phyloP scores from a whole-genome alignment of 2,797 vertebrate species.

The Micrastur ruficollis region DNA sequence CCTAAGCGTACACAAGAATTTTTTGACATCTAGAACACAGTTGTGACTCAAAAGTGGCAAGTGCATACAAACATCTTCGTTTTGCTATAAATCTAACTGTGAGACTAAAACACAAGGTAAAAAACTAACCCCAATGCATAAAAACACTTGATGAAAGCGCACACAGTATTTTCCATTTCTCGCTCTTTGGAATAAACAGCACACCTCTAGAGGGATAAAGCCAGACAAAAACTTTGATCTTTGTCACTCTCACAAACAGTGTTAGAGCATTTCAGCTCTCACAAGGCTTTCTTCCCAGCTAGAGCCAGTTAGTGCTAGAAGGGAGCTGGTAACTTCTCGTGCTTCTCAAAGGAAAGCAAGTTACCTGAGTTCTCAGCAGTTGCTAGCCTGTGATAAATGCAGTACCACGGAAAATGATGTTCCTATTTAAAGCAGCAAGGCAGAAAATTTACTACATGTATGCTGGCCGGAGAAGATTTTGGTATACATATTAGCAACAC shows the following conservation, averaged over 20 bases:
- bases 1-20: neutral
- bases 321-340: neutral
- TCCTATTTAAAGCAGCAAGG: neutral
- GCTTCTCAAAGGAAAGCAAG: neutral
- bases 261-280: neutral
- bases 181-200: neutral
- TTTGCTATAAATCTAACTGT: neutral
- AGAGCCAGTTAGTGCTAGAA: neutral
- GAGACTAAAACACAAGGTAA: neutral
- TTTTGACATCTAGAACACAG: neutral
- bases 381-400: neutral
- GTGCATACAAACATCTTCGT: neutral
- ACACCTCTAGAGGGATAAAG: neutral
- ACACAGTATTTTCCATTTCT: neutral
- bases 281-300: neutral
- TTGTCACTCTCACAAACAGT: neutral
- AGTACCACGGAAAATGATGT: neutral
- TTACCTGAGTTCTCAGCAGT: neutral
- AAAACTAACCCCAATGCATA: neutral
- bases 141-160: neutral
- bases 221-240: neutral
- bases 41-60: neutral
- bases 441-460: neutral
- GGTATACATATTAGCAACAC: neutral
- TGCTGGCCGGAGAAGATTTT: neutral